These are phyloP conservation scores for Bombus confusus DNA, from an alignment of 1,140 invertebrate species.

Conservation along the genomic window DNA sequence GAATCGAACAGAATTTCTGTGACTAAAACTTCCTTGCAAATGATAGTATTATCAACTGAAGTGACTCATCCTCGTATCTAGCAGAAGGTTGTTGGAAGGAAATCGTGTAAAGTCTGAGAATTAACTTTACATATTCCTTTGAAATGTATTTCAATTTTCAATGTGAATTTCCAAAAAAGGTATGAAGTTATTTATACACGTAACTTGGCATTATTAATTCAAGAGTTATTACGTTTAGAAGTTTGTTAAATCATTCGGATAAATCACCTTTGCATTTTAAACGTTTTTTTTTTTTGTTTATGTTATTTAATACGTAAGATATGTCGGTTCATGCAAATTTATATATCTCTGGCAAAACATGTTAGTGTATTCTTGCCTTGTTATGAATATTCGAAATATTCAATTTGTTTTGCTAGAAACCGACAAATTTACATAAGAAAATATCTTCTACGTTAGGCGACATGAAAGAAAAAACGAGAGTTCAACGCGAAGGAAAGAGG, in stretches of 20 bases:
- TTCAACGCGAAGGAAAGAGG: accelerated
- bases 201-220: no score
- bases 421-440: no score
- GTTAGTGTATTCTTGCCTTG: no score
- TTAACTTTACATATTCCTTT: neutral
- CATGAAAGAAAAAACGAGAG: neutral
- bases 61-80: neutral
- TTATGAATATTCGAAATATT: neutral
- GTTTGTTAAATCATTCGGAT: neutral
- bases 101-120: neutral
- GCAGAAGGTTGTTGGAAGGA: neutral
- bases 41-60: neutral
- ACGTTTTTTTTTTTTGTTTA: no score
- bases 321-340: no score
- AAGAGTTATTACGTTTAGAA: neutral
- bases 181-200: no score
- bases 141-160: no score
- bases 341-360: no score
- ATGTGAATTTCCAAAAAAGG: no score
- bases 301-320: no score
- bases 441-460: neutral
- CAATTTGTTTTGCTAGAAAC: neutral
- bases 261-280: no score
- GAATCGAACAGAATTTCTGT: no score
- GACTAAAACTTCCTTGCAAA: neutral